Percentiles rank a stretch among this genome's conserved stretches.
Conservation (phyloP, 2,888 invertebrate species). For the Drosophila macrospina region DNA sequence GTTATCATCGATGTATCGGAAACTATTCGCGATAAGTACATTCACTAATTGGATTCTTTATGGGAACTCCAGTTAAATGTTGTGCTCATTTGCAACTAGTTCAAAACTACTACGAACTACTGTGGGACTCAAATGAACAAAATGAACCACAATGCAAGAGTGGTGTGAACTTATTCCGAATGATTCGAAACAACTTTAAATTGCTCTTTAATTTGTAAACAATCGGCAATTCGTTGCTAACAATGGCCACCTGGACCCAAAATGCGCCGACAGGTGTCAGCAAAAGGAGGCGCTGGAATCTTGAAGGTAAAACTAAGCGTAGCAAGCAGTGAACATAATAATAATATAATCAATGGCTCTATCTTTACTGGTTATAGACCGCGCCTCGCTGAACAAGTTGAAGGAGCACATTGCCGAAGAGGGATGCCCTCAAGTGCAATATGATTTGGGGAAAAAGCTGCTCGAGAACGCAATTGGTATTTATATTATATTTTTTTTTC, state of each 20-base stretch:
- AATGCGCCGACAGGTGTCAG: slow-evolving; percentile 81
- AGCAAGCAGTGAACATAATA: slow-evolving; percentile 1
- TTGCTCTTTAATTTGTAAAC: slow-evolving; percentile 51
- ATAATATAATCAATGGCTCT: slow-evolving; percentile 2
- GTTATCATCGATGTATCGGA: neutral
- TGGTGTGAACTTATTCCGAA: slow-evolving; percentile 5
- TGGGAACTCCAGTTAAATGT: too few species aligned
- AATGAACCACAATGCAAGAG: neutral
- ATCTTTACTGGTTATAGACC: slow-evolving; percentile 69
- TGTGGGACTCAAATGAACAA: neutral
- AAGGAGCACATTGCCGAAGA: slow-evolving; percentile 92
- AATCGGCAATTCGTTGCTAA: slow-evolving; percentile 28
- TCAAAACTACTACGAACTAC: neutral
- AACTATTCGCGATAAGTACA: too few species aligned
- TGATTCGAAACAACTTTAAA: slow-evolving; percentile 24
- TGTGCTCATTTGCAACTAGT: neutral
- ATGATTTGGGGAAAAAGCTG: slow-evolving; percentile 93
- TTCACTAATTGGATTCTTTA: too few species aligned
- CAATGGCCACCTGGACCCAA: slow-evolving; percentile 85
- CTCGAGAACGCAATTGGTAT: slow-evolving; percentile 92
- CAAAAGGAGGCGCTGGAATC: slow-evolving; percentile 84
- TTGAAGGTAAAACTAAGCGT: slow-evolving; percentile 79
- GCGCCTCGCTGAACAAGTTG: slow-evolving; percentile 85
- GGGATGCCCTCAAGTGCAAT: slow-evolving; percentile 95
- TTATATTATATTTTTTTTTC: neutral